Percentiles rank a stretch among this genome's conserved stretches.
Conservation (phyloP, 2,888 invertebrate species). For the Eupithecia vulgata region DNA sequence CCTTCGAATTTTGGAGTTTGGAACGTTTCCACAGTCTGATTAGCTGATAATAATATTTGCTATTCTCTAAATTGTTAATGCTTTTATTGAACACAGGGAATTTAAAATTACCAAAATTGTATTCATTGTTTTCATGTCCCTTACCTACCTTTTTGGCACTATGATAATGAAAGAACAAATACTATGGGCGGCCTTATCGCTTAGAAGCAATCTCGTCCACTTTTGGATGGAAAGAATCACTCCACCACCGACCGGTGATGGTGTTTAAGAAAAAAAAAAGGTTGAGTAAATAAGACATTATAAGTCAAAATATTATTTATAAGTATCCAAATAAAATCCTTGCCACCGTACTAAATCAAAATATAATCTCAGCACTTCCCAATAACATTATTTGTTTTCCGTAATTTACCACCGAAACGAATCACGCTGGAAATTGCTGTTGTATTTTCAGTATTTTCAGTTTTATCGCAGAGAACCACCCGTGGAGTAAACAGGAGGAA, state of each 20-base stretch:
- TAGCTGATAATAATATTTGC: slow-evolving; percentile 3
- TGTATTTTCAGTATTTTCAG: slow-evolving; percentile 33
- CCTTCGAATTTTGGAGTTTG: slow-evolving; percentile 19
- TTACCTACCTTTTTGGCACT: not conserved
- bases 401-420: slow-evolving; percentile 34
- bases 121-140: not conserved
- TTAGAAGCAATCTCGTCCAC: too few species aligned
- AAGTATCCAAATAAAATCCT: too few species aligned
- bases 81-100: not conserved
- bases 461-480: slow-evolving; percentile 36
- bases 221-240: too few species aligned
- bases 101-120: not conserved
- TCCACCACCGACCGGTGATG: too few species aligned
- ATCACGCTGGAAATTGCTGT: slow-evolving; percentile 37
- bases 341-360: slow-evolving; percentile 8
- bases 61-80: slow-evolving; percentile 2
- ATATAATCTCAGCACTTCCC: slow-evolving; percentile 8
- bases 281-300: not conserved
- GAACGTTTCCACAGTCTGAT: slow-evolving; percentile 10
- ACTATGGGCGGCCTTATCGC: too few species aligned
- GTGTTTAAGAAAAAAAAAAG: too few species aligned
- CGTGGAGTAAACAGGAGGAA: slow-evolving; percentile 56
- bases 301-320: too few species aligned
- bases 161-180: not conserved
- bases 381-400: slow-evolving; percentile 37